These are phyloP conservation scores for Crossaster papposus DNA, from an alignment of 53 echinoderm and acorn worm species.

Conservation along the genomic window DNA sequence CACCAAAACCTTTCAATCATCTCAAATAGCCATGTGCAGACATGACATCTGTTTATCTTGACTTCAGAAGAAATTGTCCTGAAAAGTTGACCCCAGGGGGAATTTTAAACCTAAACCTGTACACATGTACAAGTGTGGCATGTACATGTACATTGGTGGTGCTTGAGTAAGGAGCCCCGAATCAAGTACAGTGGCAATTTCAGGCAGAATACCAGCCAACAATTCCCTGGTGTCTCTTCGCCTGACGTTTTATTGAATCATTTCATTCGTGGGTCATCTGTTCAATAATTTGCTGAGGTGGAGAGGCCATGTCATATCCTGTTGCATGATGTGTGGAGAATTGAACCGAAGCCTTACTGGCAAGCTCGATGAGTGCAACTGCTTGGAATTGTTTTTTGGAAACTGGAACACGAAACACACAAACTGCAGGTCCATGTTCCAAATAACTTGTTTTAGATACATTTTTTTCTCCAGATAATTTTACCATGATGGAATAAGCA, in stretches of 20 bases:
- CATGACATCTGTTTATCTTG: slow-evolving; percentile 55
- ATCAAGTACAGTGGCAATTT: not conserved
- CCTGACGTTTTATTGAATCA: slow-evolving; percentile 36
- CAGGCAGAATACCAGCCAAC: not conserved
- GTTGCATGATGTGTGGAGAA: not conserved
- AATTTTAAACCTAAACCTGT: not conserved
- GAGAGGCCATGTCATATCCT: slow-evolving; percentile 4
- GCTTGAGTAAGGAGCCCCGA: not conserved
- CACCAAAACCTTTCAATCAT: slow-evolving; percentile 30
- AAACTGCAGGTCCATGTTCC: not conserved
- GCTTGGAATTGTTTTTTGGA: not conserved
- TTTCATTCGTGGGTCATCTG: slow-evolving; percentile 48
- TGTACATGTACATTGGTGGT: too few relatives aligned
- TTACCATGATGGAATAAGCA: too few relatives aligned
- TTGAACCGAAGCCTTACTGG: not conserved
- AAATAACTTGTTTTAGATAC: too few relatives aligned
- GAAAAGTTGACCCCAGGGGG: slow-evolving; percentile 28
- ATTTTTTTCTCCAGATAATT: too few relatives aligned
- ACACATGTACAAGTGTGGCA: too few relatives aligned
- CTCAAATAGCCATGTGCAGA: slow-evolving; percentile 28
- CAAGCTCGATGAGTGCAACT: not conserved
- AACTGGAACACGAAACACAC: too few relatives aligned
- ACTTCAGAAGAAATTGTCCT: slow-evolving; percentile 28
- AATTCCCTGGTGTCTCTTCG: slow-evolving; percentile 24
- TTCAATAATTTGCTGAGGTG: not conserved